Conservation (phyloP, 2,888 invertebrate genomes). For the Scaptomyza reducta region DNA sequence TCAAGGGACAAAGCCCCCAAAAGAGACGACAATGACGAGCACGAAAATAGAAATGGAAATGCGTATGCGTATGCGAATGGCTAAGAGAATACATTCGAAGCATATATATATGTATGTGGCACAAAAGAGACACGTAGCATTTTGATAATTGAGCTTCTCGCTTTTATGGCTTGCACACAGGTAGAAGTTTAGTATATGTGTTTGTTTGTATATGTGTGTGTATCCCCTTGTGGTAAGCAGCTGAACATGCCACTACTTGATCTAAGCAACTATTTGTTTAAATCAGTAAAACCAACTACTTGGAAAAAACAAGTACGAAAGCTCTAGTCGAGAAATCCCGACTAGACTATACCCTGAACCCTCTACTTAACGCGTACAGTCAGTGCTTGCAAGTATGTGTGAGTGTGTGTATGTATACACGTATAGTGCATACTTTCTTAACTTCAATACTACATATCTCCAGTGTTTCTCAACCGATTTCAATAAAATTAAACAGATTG, state of each 20-base stretch:
- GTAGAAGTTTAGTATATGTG: constrained; percentile 40
- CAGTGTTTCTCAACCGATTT: no score
- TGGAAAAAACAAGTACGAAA: constrained; percentile 5
- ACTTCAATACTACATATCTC: no score
- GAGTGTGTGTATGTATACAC: no score
- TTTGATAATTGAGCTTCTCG: constrained; percentile 79
- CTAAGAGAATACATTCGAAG: constrained; percentile 36
- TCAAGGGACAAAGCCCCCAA: constrained; percentile 58
- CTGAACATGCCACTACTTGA: constrained; percentile 36
- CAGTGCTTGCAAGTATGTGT: no score
- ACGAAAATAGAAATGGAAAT: constrained; percentile 45
- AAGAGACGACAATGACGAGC: constrained; percentile 29
- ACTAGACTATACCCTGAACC: no score
- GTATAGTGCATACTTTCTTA: no score
- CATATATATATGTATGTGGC: constrained; percentile 8
- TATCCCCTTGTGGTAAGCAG: constrained; percentile 25
- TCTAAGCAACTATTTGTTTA: constrained; percentile 52
- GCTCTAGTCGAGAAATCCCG: no score
- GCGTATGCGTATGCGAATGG: constrained; percentile 31
- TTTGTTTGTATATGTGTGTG: constrained; percentile 4
- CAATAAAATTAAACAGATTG: no score
- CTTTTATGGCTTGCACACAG: constrained; percentile 73
- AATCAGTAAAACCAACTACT: constrained; percentile 36
- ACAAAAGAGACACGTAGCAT: constrained; percentile 66
- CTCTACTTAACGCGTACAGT: no score